Percentiles rank a stretch among this genome's conserved stretches.
phyloP scores from a whole-genome alignment of 2,113 vertebrate genomes.

The Chaetodon trifascialis region DNA sequence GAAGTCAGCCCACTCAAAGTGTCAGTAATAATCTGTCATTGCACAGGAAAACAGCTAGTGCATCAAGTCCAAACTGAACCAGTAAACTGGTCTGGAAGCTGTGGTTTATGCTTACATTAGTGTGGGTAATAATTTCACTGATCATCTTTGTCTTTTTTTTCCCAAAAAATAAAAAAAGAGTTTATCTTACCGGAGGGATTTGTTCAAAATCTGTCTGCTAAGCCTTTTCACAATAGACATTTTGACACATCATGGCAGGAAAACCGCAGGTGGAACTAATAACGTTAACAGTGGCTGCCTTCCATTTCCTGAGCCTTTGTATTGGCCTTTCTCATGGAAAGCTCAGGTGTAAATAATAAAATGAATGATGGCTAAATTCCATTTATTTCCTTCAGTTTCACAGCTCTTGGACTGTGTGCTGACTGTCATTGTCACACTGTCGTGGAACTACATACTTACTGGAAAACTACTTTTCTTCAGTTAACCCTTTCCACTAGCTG shows the following conservation, averaged over 20 bases:
- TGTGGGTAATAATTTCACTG: not conserved
- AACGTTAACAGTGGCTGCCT: not conserved
- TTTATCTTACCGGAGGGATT: too few species aligned
- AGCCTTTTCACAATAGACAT: constrained; percentile 29
- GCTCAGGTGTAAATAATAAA: constrained; percentile 1
- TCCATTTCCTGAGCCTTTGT: not conserved
- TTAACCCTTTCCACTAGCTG: not conserved
- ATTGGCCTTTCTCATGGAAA: constrained; percentile 6
- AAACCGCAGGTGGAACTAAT: not conserved
- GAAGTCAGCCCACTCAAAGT: not conserved
- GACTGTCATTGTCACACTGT: too few species aligned
- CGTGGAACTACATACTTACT: too few species aligned
- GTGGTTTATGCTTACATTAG: not conserved
- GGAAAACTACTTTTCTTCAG: not conserved
- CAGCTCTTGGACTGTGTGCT: too few species aligned
- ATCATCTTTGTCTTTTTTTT: not conserved
- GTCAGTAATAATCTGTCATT: not conserved
- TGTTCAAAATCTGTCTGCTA: not conserved
- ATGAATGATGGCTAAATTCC: not conserved
- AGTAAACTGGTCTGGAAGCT: not conserved
- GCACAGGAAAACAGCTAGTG: not conserved
- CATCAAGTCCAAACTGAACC: not conserved
- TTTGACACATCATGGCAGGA: not conserved
- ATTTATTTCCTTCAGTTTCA: too few species aligned
- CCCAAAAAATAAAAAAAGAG: too few species aligned